Percentiles rank a stretch among this genome's conserved stretches.
phyloP scores from a whole-genome alignment of 1,140 invertebrate genomes.

The Brachionus asplanchnoidis region DNA sequence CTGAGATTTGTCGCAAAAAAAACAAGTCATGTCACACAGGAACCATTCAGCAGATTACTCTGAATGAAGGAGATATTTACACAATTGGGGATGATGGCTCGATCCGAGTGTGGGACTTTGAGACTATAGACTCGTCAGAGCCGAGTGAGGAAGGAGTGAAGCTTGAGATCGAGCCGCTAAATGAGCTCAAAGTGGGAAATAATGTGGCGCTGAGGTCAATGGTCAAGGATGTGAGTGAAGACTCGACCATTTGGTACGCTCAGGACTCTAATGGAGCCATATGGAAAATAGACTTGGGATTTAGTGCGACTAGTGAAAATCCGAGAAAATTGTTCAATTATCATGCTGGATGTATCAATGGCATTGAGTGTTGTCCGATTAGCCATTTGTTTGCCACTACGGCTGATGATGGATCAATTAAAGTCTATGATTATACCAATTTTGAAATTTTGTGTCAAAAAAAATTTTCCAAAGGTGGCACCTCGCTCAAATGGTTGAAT shows the following conservation, averaged over 20 bases:
- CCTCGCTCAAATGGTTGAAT: slow-evolving; percentile 69
- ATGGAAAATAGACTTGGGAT: slow-evolving; percentile 71
- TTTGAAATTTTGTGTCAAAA: slow-evolving; percentile 61
- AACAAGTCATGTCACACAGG: slow-evolving; percentile 67
- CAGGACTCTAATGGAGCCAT: slow-evolving; percentile 76
- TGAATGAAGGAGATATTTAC: slow-evolving; percentile 62
- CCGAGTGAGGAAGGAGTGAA: slow-evolving; percentile 69
- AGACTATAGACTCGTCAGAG: slow-evolving; percentile 74
- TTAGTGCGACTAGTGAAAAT: slow-evolving; percentile 59
- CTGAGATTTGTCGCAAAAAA: slow-evolving; percentile 68
- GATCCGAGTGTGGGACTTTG: slow-evolving; percentile 77
- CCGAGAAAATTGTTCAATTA: slow-evolving; percentile 66
- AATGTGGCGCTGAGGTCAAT: slow-evolving; percentile 60
- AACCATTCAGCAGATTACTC: slow-evolving; percentile 69
- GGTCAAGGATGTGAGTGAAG: slow-evolving; percentile 56
- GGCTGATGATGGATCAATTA: slow-evolving; percentile 66
- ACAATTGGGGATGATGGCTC: slow-evolving; percentile 71
- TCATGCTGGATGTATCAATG: slow-evolving; percentile 69
- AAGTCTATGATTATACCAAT: slow-evolving; percentile 66
- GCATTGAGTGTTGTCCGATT: slow-evolving; percentile 65
- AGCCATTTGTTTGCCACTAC: slow-evolving; percentile 66
- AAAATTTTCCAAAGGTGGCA: slow-evolving; percentile 63
- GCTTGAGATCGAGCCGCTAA: slow-evolving; percentile 75
- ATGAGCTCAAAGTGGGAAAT: slow-evolving; percentile 64
- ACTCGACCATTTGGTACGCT: slow-evolving; percentile 64